Conservation (phyloP, 1,140 invertebrate species). For the Pygmarrhopalites habei region DNA sequence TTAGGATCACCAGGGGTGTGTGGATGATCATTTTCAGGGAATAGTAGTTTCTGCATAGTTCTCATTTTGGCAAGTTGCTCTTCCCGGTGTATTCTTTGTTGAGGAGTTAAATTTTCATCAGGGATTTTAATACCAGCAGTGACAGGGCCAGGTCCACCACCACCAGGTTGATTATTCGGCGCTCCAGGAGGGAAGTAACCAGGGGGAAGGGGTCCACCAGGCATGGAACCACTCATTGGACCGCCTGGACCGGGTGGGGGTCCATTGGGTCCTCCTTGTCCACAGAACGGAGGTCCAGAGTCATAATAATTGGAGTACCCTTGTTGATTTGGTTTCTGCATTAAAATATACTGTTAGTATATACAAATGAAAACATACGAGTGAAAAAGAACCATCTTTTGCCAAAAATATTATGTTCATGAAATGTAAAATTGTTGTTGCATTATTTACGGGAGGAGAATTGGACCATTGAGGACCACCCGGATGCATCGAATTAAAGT, state of each 20-base stretch:
- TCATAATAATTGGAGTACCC: conserved; percentile 33
- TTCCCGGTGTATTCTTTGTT: conserved; percentile 87
- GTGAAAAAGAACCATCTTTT: neutral
- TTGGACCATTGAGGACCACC: conserved; percentile 29
- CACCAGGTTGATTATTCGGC: conserved; percentile 34
- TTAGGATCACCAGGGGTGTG: conserved; percentile 29
- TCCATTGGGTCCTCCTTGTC: too few species aligned
- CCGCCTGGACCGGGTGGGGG: conserved; percentile 20
- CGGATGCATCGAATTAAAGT: conserved; percentile 30
- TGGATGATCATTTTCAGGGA: conserved; percentile 59
- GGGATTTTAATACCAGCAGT: conserved; percentile 67
- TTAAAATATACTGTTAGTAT: neutral
- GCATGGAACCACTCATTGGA: conserved; percentile 16
- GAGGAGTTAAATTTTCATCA: conserved; percentile 92
- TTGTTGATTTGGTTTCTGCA: conserved; percentile 24
- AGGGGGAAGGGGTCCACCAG: too few species aligned
- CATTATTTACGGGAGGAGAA: conserved; percentile 16
- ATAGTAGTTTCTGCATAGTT: conserved; percentile 87
- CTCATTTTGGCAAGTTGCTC: conserved; percentile 82
- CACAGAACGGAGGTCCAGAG: neutral
- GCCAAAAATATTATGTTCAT: neutral
- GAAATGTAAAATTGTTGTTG: neutral
- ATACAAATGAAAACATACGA: too few species aligned
- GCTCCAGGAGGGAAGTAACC: conserved; percentile 4
- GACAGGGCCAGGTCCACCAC: conserved; percentile 17